A percentile compares a stretch with the other conserved stretches of the same genome.
These are phyloP conservation scores for Melangyna quadrimaculata DNA, from an alignment of 2,888 invertebrate species.

Conservation along the genomic window DNA sequence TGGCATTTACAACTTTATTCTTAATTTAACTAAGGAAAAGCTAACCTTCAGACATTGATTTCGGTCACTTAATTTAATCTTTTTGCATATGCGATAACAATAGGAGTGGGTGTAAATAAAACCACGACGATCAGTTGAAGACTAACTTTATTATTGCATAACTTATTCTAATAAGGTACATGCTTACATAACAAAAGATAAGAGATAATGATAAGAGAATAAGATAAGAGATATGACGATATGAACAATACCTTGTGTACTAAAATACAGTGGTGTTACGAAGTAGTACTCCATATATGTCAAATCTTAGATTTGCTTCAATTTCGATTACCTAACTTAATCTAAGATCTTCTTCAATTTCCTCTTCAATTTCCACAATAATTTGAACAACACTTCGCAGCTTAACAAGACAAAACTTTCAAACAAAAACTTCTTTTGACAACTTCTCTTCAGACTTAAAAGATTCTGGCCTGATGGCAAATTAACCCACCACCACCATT, in stretches of 20 bases:
- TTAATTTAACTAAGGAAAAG: not conserved
- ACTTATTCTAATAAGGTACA: too few relatives aligned
- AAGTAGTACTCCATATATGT: too few relatives aligned
- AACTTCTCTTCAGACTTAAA: not conserved
- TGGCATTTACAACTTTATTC: not conserved
- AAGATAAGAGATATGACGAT: too few relatives aligned
- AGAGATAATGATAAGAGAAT: too few relatives aligned
- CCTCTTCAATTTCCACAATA: not conserved
- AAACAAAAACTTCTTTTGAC: not conserved
- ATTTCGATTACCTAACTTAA: not conserved
- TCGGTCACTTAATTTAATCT: not conserved
- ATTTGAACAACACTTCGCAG: not conserved
- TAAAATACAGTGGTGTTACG: too few relatives aligned
- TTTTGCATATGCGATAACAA: too few relatives aligned
- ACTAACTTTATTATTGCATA: too few relatives aligned
- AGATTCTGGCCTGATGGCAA: slow-evolving; percentile 1
- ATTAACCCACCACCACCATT: not conserved
- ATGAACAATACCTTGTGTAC: too few relatives aligned
- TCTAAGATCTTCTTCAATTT: not conserved
- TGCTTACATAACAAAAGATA: too few relatives aligned
- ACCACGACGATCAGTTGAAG: too few relatives aligned
- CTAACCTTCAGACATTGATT: not conserved
- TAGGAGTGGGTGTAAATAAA: too few relatives aligned
- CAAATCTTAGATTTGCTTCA: too few relatives aligned
- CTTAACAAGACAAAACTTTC: not conserved